Conservation (phyloP, 2,888 invertebrate species). For the Branchellion lobata region DNA sequence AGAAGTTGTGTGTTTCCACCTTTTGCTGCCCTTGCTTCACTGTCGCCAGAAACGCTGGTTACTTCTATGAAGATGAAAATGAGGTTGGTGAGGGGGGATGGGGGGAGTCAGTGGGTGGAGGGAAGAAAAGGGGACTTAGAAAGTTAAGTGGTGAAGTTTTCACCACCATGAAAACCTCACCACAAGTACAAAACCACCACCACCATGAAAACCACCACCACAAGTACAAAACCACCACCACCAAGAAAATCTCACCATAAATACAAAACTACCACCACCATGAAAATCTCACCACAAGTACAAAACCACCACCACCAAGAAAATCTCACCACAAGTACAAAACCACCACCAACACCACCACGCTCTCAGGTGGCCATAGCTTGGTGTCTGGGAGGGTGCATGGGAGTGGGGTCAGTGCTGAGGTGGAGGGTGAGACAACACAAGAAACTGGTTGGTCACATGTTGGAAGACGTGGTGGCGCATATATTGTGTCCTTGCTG, state of each 20-base stretch:
- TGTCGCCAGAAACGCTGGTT: conserved; percentile 48
- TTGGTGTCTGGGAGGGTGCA: conserved; percentile 44
- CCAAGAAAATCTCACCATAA: neutral
- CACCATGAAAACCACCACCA: too few relatives aligned
- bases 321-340: too few relatives aligned
- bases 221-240: too few relatives aligned
- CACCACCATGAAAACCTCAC: neutral
- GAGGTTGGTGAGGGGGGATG: neutral
- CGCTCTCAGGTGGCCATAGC: conserved; percentile 43
- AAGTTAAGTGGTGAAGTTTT: too few relatives aligned
- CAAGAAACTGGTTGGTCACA: conserved; percentile 48
- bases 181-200: too few relatives aligned
- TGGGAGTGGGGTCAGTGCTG: conserved; percentile 46
- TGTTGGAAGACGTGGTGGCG: conserved; percentile 49
- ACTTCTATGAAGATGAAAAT: conserved; percentile 50
- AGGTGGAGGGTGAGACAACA: conserved; percentile 50
- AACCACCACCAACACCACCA: too few relatives aligned
- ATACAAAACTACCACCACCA: neutral
- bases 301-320: neutral
- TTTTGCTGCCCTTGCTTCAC: conserved; percentile 50
- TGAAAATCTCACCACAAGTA: neutral
- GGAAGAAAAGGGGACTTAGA: too few relatives aligned
- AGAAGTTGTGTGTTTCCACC: conserved; percentile 48
- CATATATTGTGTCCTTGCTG: conserved; percentile 50
- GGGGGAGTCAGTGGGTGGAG: too few relatives aligned